A percentile compares a stretch with the other conserved stretches of the same genome.
These are phyloP conservation scores for Bradypodion ventrale DNA, from an alignment of 2,797 vertebrate genomes.

Conservation along the genomic window DNA sequence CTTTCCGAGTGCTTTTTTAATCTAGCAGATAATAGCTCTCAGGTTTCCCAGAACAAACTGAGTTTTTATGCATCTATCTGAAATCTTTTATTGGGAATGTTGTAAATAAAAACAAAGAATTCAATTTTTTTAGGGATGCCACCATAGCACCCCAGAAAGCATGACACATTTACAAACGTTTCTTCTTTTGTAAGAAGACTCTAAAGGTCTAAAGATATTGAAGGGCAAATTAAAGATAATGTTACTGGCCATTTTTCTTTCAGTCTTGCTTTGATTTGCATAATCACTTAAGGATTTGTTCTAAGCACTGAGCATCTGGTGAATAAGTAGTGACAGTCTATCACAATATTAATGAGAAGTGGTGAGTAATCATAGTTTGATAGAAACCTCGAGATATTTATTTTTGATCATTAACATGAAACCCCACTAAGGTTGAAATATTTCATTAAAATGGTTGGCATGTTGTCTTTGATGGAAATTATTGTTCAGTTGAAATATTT, in stretches of 20 bases:
- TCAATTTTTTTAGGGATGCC: background rate
- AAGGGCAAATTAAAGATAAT: slow-evolving; percentile 50
- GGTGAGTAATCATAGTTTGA: slow-evolving; percentile 59
- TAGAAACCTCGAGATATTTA: slow-evolving; percentile 66
- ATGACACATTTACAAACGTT: background rate
- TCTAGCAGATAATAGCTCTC: background rate
- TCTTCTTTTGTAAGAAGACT: background rate
- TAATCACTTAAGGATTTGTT: slow-evolving; percentile 57
- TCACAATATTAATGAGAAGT: slow-evolving; percentile 70
- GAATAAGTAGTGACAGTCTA: slow-evolving; percentile 65
- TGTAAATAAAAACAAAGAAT: background rate
- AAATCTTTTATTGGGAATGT: background rate
- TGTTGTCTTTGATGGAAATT: slow-evolving; percentile 74
- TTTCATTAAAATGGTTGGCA: slow-evolving; percentile 69
- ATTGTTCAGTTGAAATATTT: slow-evolving; percentile 72
- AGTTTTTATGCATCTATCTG: background rate
- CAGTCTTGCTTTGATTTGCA: slow-evolving; percentile 18
- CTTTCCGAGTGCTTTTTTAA: background rate
- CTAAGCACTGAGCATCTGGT: slow-evolving; percentile 58
- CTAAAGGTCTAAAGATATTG: slow-evolving; percentile 25
- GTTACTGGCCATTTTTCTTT: slow-evolving; percentile 43
- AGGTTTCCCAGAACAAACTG: background rate
- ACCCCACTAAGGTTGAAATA: slow-evolving; percentile 67
- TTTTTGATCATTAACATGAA: slow-evolving; percentile 72
- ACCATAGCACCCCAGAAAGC: background rate